Evolutionary conservation across 2,888 invertebrate genomes (phyloP).

Genomic region (Drosophila dives): DNA sequence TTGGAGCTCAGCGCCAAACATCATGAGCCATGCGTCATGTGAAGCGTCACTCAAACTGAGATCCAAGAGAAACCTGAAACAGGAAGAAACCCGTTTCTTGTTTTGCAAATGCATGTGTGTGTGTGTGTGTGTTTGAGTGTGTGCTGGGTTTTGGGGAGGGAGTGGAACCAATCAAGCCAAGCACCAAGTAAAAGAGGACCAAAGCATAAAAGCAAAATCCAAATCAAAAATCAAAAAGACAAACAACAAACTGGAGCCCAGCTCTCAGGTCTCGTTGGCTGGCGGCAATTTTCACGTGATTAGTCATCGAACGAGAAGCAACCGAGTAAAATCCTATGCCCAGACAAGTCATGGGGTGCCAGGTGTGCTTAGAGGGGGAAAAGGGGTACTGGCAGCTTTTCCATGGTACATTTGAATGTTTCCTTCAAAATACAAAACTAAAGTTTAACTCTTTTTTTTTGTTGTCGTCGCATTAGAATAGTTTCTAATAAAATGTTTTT

Average conservation of each 20-base stretch:
- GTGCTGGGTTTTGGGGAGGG: conserved; percentile 34
- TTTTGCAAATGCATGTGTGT: conserved; percentile 12
- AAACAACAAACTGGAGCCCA: conserved; percentile 42
- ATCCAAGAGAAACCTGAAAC: conserved; percentile 62
- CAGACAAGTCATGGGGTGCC: conserved; percentile 11
- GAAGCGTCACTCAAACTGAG: conserved; percentile 60
- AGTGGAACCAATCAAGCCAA: conserved; percentile 74
- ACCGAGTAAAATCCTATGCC: conserved; percentile 26
- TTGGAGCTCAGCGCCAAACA: conserved; percentile 55
- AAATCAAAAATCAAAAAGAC: conserved; percentile 45
- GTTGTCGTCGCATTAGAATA: conserved; percentile 53
- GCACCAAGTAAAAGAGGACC: conserved; percentile 66
- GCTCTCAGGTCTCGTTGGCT: conserved; percentile 37
- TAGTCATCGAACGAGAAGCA: conserved; percentile 65
- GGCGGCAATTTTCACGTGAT: conserved; percentile 75
- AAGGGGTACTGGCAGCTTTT: background rate
- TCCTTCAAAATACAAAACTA: conserved; percentile 2
- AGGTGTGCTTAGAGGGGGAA: background rate
- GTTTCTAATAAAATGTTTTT: conserved; percentile 50
- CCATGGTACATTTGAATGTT: conserved; percentile 16
- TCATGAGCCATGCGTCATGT: conserved; percentile 64
- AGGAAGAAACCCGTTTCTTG: conserved; percentile 69
- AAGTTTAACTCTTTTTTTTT: conserved; percentile 11
- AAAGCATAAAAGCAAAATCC: conserved; percentile 50
- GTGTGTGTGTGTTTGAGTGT: conserved; percentile 25